Conservation (phyloP, 1,140 invertebrate genomes). For the Camponotus vicinus region DNA sequence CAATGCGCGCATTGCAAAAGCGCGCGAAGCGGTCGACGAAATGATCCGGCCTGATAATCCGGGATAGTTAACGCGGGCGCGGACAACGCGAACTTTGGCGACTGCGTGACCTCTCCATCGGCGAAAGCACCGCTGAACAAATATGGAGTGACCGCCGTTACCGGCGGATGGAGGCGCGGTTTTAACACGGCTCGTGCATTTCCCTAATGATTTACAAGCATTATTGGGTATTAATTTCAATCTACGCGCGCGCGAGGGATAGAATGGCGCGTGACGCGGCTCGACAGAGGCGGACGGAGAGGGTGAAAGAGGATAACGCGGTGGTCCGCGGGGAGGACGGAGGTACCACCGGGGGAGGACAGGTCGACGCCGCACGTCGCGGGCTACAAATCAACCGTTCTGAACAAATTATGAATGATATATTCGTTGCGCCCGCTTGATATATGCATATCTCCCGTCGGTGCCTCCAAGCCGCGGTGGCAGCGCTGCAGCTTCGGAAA, state of each 20-base stretch:
- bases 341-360: constrained; percentile 68
- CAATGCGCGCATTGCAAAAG: constrained; percentile 24
- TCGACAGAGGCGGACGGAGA: constrained; percentile 65
- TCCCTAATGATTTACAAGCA: constrained; percentile 85
- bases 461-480: constrained; percentile 72
- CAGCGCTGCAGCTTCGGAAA: constrained; percentile 69
- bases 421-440: constrained; percentile 85
- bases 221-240: constrained; percentile 86
- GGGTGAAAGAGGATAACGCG: constrained; percentile 44
- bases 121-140: constrained; percentile 77
- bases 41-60: constrained; percentile 56
- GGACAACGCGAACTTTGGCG: constrained; percentile 55
- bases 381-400: constrained; percentile 85
- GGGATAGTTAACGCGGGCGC: constrained; percentile 64
- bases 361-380: constrained; percentile 83
- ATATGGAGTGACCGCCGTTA: constrained; percentile 74
- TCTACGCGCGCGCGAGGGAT: constrained; percentile 79
- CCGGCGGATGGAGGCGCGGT: constrained; percentile 74
- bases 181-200: constrained; percentile 81
- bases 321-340: constrained; percentile 13
- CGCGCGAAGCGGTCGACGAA: constrained; percentile 7
- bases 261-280: constrained; percentile 77
- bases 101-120: constrained; percentile 62
- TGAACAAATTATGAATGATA: constrained; percentile 86
- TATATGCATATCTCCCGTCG: constrained; percentile 82